phyloP scores from a whole-genome alignment of 1,140 invertebrate genomes.

The Rhopalosiphum padi region DNA sequence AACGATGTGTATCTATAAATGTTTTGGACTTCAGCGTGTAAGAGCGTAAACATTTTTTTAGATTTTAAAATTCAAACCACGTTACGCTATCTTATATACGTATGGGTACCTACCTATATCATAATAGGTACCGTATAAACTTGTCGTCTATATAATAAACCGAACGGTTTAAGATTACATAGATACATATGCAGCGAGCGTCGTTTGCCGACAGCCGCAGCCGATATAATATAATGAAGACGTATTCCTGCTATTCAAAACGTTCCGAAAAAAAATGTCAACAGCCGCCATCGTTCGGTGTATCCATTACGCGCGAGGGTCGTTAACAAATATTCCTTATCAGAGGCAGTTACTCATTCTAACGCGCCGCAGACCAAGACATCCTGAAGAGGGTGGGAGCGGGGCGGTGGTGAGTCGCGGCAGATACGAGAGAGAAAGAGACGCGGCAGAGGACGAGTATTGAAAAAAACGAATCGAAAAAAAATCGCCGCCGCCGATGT shows the following conservation, averaged over 20 bases:
- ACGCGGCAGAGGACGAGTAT: neutral
- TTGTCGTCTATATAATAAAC: neutral
- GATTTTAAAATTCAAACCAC: neutral
- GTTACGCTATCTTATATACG: neutral
- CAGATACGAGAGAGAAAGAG: neutral
- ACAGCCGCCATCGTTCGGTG: neutral
- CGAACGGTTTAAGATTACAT: conserved; percentile 24
- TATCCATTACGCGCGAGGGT: conserved; percentile 19
- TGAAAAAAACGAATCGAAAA: neutral
- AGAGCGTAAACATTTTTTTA: neutral
- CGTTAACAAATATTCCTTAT: conserved; percentile 34
- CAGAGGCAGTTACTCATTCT: conserved; percentile 38
- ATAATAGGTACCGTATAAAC: neutral
- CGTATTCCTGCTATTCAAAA: conserved; percentile 13
- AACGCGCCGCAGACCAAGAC: neutral
- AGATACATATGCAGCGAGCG: neutral
- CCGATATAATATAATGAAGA: conserved; percentile 17
- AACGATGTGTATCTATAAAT: too few relatives aligned
- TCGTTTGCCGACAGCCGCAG: neutral
- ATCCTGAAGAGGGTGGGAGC: too few relatives aligned
- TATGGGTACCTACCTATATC: neutral
- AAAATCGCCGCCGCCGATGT: conserved; percentile 1
- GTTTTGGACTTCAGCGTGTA: neutral
- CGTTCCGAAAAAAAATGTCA: conserved; percentile 13
- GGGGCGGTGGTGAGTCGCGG: neutral